phyloP scores from a whole-genome alignment of 1,140 invertebrate genomes.

The Vanessa atalanta region DNA sequence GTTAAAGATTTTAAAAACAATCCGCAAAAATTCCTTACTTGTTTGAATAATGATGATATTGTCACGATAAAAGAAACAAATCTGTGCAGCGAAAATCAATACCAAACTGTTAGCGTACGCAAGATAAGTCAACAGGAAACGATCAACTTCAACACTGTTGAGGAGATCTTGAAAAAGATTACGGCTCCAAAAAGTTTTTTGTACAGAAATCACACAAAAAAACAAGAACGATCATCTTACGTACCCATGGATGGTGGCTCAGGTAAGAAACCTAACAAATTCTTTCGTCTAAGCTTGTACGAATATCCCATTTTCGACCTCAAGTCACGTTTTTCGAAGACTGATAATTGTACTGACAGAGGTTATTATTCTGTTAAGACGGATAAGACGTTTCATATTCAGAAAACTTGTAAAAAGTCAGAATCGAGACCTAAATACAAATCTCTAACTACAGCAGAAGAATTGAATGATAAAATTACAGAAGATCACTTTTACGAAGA shows the following conservation, averaged over 20 bases:
- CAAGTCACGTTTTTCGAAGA: constrained; percentile 54
- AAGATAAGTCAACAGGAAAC: constrained; percentile 57
- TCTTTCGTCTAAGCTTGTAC: constrained; percentile 68
- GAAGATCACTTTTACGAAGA: constrained; percentile 77
- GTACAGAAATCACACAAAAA: constrained; percentile 68
- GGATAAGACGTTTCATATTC: constrained; percentile 51
- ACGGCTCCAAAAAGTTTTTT: constrained; percentile 76
- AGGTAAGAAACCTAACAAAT: constrained; percentile 57
- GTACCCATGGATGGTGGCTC: constrained; percentile 66
- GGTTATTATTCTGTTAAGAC: constrained; percentile 71
- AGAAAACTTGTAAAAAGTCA: constrained; percentile 53
- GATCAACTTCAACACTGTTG: constrained; percentile 49
- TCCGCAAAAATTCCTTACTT: constrained; percentile 61
- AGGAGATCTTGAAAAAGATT: constrained; percentile 67
- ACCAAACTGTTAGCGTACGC: constrained; percentile 66
- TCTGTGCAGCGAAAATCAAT: constrained; percentile 57
- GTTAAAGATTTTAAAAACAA: constrained; percentile 64
- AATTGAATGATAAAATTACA: constrained; percentile 48
- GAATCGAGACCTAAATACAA: constrained; percentile 64
- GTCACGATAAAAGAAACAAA: constrained; percentile 56
- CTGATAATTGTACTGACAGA: constrained; percentile 57
- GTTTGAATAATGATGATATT: constrained; percentile 37
- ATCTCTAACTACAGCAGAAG: constrained; percentile 56
- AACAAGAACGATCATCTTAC: constrained; percentile 64
- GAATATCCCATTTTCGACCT: constrained; percentile 69